A percentile compares a stretch with the other conserved stretches of the same genome.
Evolutionary conservation across 2,113 vertebrate genomes (phyloP).

Genomic region (Indicator maculatus): DNA sequence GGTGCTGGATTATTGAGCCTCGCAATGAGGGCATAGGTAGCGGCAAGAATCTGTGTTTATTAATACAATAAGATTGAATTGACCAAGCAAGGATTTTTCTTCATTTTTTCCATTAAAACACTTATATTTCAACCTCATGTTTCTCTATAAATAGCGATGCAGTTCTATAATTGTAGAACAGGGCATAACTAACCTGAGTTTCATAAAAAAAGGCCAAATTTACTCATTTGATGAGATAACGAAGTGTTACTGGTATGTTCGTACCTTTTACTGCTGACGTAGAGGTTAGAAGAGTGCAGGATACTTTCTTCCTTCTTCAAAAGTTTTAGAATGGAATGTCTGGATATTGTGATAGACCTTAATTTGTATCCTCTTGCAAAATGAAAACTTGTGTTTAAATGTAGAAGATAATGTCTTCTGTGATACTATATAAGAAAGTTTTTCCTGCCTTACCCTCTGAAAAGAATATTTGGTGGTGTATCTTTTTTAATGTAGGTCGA

Average conservation of each 20-base stretch:
- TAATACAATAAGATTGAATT: neutral
- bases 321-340: neutral
- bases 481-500: neutral
- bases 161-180: neutral
- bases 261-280: neutral
- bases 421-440: neutral
- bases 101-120: neutral
- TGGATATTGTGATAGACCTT: neutral
- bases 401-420: neutral
- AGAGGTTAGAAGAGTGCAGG: neutral
- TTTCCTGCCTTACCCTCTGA: neutral
- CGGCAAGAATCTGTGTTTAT: neutral
- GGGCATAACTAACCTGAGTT: neutral
- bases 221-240: neutral
- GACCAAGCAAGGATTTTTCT: neutral
- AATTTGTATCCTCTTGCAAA: neutral
- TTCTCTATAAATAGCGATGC: neutral
- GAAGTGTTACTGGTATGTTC: neutral
- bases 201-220: neutral
- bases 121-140: neutral
- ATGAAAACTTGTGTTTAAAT: neutral
- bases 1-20: neutral
- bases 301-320: neutral
- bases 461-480: neutral
- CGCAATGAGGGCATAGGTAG: neutral